Percentiles rank a stretch among this genome's conserved stretches.
Evolutionary conservation across 2,888 invertebrate species (phyloP).

Genomic region (Anthoptus insignis): DNA sequence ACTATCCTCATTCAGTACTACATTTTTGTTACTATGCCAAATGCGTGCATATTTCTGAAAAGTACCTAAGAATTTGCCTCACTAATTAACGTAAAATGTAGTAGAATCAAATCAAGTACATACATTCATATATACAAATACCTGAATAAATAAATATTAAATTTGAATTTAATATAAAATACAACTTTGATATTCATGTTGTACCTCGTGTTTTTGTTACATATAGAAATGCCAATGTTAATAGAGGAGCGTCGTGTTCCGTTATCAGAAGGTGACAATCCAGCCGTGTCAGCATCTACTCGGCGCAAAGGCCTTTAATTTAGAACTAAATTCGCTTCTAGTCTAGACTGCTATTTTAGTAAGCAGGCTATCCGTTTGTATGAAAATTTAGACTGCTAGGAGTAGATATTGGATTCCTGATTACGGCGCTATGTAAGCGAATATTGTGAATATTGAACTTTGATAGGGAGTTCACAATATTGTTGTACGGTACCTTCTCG

Average conservation of each 20-base stretch:
- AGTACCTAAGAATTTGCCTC: too few relatives aligned
- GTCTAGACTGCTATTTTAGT: conserved; percentile 15
- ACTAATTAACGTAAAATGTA: too few relatives aligned
- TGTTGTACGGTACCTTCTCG: too few relatives aligned
- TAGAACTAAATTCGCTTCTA: conserved; percentile 8
- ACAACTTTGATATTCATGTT: neutral
- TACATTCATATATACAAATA: too few relatives aligned
- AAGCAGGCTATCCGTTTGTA: conserved; percentile 8
- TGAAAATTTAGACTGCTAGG: conserved; percentile 1
- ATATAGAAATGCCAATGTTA: neutral
- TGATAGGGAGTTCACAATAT: conserved; percentile 1
- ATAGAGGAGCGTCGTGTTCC: neutral
- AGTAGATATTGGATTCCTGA: conserved; percentile 29
- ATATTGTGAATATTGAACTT: conserved; percentile 21
- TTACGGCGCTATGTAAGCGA: conserved; percentile 13
- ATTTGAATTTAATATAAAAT: neutral
- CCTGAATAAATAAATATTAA: too few relatives aligned
- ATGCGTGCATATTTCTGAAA: too few relatives aligned
- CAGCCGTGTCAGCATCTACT: neutral
- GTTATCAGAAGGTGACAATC: neutral
- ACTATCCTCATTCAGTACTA: too few relatives aligned
- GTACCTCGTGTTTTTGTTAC: neutral
- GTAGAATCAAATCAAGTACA: too few relatives aligned
- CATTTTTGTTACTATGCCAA: too few relatives aligned
- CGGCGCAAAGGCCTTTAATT: neutral